A percentile compares a stretch with the other conserved stretches of the same genome.
phyloP scores from a whole-genome alignment of 2,888 invertebrate genomes.

The Cephonodes hylas region DNA sequence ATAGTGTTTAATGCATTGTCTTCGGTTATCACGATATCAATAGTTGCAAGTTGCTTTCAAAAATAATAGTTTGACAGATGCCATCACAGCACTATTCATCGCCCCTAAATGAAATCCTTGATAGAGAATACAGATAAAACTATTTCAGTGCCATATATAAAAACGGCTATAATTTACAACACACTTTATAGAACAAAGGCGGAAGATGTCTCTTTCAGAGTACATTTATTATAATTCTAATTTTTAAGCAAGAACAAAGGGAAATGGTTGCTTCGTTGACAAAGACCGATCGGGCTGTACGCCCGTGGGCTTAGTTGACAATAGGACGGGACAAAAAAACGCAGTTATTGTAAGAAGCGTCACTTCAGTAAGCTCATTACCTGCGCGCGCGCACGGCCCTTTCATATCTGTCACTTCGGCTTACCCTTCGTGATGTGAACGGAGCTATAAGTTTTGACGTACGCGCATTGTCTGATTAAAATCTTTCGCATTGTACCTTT shows the following conservation, averaged over 20 bases:
- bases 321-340: constrained; percentile 58
- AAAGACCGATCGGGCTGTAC: constrained; percentile 65
- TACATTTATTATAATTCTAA: constrained; percentile 62
- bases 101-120: not conserved
- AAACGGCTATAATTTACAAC: constrained; percentile 21
- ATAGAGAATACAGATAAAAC: not conserved
- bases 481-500: constrained; percentile 39
- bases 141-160: constrained; percentile 16
- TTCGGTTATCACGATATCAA: no score
- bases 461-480: constrained; percentile 44
- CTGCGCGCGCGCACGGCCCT: constrained; percentile 58
- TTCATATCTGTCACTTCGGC: constrained; percentile 64
- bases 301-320: constrained; percentile 51
- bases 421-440: constrained; percentile 48
- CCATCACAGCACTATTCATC: not conserved
- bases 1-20: no score
- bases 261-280: constrained; percentile 62
- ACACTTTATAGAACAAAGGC: constrained; percentile 8
- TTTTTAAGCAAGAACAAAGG: constrained; percentile 73
- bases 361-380: constrained; percentile 61
- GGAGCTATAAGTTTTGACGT: constrained; percentile 54
- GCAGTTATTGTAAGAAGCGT: constrained; percentile 50
- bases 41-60: not conserved
- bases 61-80: not conserved
- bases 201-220: not conserved